Evolutionary conservation across 2,797 vertebrate species (phyloP).

Genomic region (Cryptoprocta ferox): DNA sequence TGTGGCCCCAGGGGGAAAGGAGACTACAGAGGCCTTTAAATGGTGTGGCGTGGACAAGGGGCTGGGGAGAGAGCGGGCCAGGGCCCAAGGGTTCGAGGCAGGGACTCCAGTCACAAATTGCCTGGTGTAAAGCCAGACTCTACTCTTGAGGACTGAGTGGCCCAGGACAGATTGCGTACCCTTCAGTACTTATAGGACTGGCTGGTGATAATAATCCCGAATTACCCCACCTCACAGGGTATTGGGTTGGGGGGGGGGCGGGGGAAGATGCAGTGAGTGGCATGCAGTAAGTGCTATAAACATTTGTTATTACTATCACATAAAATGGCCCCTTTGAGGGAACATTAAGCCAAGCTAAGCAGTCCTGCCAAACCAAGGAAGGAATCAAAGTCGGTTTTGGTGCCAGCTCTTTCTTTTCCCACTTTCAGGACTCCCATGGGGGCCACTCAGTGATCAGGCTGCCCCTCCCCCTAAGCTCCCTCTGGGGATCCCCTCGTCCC

Average conservation of each 20-base stretch:
- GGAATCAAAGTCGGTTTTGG: background rate
- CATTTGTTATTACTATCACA: background rate
- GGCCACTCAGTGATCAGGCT: background rate
- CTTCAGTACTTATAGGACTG: background rate
- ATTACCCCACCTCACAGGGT: background rate
- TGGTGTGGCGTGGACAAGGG: background rate
- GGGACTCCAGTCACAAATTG: background rate
- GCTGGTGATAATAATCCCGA: background rate
- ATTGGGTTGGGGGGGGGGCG: background rate
- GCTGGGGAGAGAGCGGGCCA: background rate
- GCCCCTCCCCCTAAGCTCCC: accelerated
- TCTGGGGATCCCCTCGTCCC: accelerated
- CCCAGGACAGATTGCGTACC: background rate
- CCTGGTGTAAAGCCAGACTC: background rate
- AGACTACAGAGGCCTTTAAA: background rate
- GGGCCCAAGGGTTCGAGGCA: no score
- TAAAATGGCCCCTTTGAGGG: background rate
- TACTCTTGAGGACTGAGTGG: background rate
- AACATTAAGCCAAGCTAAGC: background rate
- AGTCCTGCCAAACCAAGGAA: background rate
- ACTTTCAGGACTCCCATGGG: background rate
- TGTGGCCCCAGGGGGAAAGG: background rate
- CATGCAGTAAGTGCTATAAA: background rate
- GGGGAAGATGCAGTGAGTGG: background rate
- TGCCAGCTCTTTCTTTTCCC: background rate